These are phyloP conservation scores for Caerostris extrusa DNA, from an alignment of 1,140 invertebrate genomes.

Conservation along the genomic window DNA sequence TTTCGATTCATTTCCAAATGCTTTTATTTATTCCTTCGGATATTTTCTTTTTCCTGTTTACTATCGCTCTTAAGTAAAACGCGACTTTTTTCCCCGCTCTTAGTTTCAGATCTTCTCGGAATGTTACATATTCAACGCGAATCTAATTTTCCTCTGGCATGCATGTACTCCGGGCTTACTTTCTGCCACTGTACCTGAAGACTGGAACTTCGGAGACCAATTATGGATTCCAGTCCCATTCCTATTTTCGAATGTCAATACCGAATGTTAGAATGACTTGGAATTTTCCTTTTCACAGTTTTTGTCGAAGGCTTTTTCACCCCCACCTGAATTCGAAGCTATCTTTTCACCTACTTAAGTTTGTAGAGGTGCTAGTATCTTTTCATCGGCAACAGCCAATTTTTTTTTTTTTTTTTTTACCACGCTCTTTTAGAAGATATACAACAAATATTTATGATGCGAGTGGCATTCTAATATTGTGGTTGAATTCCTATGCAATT, in stretches of 20 bases:
- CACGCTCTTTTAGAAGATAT: too few species aligned
- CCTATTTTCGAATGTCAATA: slow-evolving; percentile 28
- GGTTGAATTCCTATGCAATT: too few species aligned
- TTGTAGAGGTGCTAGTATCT: background rate
- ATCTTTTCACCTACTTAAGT: background rate
- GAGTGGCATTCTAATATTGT: too few species aligned
- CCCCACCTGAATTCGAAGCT: background rate
- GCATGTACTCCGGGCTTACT: background rate
- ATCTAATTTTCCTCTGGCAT: background rate
- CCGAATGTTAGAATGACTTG: background rate
- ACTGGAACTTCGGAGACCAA: slow-evolving; percentile 32
- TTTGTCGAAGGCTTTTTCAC: background rate
- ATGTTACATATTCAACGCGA: background rate
- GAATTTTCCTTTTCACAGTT: background rate
- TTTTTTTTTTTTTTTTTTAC: too few species aligned
- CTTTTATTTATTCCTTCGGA: background rate
- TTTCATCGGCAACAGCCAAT: too few species aligned
- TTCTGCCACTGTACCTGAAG: background rate
- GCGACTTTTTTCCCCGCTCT: background rate
- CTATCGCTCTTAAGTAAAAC: background rate
- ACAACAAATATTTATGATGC: too few species aligned
- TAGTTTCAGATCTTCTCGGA: background rate
- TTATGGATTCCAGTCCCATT: slow-evolving; percentile 35
- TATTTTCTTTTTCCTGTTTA: background rate
- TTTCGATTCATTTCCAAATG: too few species aligned